phyloP scores from a whole-genome alignment of 1,140 invertebrate genomes.

The Pissodes strobi region DNA sequence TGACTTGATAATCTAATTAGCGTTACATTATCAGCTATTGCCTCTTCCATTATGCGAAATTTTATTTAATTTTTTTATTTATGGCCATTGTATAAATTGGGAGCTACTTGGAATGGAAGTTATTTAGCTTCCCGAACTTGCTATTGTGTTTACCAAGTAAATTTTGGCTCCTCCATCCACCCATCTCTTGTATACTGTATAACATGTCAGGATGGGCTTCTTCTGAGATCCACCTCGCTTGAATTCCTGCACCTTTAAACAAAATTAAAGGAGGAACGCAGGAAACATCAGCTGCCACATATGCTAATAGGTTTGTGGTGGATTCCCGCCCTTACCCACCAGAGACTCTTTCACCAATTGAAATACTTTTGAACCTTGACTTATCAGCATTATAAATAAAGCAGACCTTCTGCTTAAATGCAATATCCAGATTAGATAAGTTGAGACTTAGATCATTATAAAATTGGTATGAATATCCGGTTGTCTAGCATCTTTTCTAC shows the following conservation, averaged over 20 bases:
- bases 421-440: not conserved
- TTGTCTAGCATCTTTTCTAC: constrained; percentile 29
- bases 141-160: constrained; percentile 44
- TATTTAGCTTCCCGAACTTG: constrained; percentile 7
- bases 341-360: constrained; percentile 32
- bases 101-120: constrained; percentile 16
- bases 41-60: constrained; percentile 22
- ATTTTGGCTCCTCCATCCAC: constrained; percentile 50
- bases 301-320: constrained; percentile 48
- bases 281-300: constrained; percentile 43
- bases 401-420: not conserved
- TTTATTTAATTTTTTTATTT: constrained; percentile 28
- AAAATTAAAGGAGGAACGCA: constrained; percentile 49
- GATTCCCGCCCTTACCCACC: constrained; percentile 44
- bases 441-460: constrained; percentile 19
- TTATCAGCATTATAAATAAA: constrained; percentile 39
- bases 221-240: no score
- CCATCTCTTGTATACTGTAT: constrained; percentile 48
- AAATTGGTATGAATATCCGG: constrained; percentile 34
- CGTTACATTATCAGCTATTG: constrained; percentile 25
- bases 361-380: constrained; percentile 23
- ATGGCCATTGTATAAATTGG: constrained; percentile 32
- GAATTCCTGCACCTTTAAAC: no score
- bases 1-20: constrained; percentile 33
- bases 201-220: constrained; percentile 45